Evolutionary conservation across 2,797 vertebrate genomes (phyloP).

Genomic region (Microchirus variegatus): DNA sequence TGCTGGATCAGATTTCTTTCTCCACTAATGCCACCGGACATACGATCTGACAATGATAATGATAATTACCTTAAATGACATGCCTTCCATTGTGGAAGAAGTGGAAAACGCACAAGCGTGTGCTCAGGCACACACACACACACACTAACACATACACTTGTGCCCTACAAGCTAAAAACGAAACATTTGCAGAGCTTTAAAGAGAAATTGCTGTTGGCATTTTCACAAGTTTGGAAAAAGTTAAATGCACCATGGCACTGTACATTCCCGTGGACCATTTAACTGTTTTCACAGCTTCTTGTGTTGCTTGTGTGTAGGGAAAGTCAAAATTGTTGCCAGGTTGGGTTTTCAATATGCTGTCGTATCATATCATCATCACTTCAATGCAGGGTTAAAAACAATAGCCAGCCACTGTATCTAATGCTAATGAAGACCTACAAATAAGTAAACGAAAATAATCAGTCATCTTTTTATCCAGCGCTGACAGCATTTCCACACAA

Average conservation of each 20-base stretch:
- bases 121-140: slow-evolving; percentile 6
- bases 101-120: slow-evolving; percentile 23
- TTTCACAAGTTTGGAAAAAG: slow-evolving; percentile 20
- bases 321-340: neutral
- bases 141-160: neutral
- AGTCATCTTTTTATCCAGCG: slow-evolving; percentile 15
- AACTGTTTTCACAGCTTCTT: slow-evolving; percentile 18
- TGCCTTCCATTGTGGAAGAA: slow-evolving; percentile 54
- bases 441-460: slow-evolving; percentile 10
- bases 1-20: slow-evolving; percentile 51
- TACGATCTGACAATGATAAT: slow-evolving; percentile 71
- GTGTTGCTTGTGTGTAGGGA: slow-evolving; percentile 10
- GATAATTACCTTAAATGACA: slow-evolving; percentile 70
- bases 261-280: slow-evolving; percentile 13
- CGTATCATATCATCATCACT: slow-evolving; percentile 11
- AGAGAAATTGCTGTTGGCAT: slow-evolving; percentile 9
- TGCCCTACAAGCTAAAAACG: slow-evolving; percentile 5
- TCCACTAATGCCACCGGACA: slow-evolving; percentile 66
- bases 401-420: slow-evolving; percentile 5
- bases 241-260: neutral
- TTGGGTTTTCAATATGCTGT: neutral
- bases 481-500: slow-evolving; percentile 7
- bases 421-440: slow-evolving; percentile 5
- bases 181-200: slow-evolving; percentile 21
- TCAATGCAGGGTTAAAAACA: slow-evolving; percentile 18